Percentiles rank a stretch among this genome's conserved stretches.
phyloP scores from a whole-genome alignment of 2,797 vertebrate genomes.

The Vultur gryphus region DNA sequence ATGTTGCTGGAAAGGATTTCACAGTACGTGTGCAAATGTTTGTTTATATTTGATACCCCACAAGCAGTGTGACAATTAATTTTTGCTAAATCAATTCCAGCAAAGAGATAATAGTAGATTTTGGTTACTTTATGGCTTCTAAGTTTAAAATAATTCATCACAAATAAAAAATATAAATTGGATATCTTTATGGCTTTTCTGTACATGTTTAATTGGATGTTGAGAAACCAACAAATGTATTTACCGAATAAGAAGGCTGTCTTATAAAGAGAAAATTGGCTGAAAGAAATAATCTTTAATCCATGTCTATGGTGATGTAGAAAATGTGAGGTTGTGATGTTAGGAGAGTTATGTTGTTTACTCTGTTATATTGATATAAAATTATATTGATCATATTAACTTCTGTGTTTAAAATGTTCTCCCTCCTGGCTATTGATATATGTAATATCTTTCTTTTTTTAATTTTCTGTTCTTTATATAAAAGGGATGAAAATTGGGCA shows the following conservation, averaged over 20 bases:
- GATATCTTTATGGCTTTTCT: background rate
- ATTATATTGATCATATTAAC: constrained; percentile 58
- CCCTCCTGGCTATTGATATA: constrained; percentile 16
- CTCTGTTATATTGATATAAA: constrained; percentile 40
- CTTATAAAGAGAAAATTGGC: background rate
- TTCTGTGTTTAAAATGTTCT: background rate
- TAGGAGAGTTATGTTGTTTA: constrained; percentile 43
- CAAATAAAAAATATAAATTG: background rate
- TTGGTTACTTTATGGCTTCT: background rate
- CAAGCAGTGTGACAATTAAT: background rate
- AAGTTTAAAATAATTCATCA: background rate
- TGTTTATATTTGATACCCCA: background rate
- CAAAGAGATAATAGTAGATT: background rate
- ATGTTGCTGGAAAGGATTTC: background rate
- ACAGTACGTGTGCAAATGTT: background rate
- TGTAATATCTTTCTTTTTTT: constrained; percentile 43
- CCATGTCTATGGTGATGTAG: background rate
- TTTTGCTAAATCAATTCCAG: background rate
- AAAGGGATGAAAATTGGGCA: constrained; percentile 38
- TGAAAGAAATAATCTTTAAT: constrained; percentile 1
- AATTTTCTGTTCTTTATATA: constrained; percentile 51
- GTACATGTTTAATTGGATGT: background rate
- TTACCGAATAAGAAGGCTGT: background rate
- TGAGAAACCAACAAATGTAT: background rate
- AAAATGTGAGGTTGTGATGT: constrained; percentile 34